Percentiles rank a stretch among this genome's conserved stretches.
Evolutionary conservation across 2,113 vertebrate species (phyloP).

Genomic region (Enhydra lutris): DNA sequence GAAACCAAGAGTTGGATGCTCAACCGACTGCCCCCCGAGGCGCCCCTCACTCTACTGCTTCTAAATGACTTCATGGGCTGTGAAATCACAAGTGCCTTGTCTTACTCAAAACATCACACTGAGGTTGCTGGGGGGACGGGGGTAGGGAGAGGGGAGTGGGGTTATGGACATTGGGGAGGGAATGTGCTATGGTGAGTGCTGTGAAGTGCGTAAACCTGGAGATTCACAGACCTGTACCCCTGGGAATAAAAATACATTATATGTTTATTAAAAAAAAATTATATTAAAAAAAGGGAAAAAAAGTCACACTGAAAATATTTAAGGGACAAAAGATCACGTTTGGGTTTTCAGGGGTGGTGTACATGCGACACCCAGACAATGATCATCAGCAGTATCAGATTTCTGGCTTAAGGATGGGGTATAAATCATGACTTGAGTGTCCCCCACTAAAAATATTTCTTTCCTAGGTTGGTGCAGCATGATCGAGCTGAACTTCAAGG

Average conservation of each 20-base stretch:
- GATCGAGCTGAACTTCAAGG: conserved; percentile 98
- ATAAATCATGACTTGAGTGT: background rate
- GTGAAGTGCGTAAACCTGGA: no score
- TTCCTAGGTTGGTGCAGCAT: conserved; percentile 98
- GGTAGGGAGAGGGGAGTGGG: no score
- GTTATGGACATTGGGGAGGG: no score
- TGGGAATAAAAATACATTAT: no score
- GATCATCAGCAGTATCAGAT: no score
- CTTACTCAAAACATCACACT: background rate
- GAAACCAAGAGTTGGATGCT: background rate
- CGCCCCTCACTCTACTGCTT: background rate
- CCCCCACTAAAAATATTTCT: background rate
- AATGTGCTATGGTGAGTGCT: no score
- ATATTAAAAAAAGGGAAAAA: background rate
- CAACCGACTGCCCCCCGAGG: fast-evolving
- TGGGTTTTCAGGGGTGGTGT: background rate
- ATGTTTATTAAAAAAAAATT: no score
- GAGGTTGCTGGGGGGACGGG: background rate
- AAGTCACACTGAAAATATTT: background rate
- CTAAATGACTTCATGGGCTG: fast-evolving
- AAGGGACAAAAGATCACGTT: background rate
- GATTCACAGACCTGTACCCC: no score
- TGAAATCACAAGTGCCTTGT: background rate
- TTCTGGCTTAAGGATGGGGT: fast-evolving
- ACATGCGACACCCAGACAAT: background rate